Conservation (phyloP, 2,888 invertebrate species). For the Boloria euphrosyne region DNA sequence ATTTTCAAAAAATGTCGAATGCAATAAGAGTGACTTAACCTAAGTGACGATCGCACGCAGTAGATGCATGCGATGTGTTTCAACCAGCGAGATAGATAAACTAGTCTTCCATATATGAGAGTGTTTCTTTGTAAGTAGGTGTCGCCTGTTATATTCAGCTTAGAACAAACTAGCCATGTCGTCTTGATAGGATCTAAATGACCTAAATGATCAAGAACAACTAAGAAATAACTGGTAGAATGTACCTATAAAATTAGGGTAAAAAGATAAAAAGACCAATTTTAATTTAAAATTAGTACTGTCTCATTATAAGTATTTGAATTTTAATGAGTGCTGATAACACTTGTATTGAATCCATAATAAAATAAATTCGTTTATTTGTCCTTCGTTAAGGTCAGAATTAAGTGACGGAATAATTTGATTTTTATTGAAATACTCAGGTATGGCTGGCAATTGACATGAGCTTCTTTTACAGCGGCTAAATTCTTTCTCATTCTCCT, state of each 20-base stretch:
- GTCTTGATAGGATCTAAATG: conserved; percentile 16
- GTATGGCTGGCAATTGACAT: no score
- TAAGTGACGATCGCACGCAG: conserved; percentile 10
- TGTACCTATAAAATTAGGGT: background rate
- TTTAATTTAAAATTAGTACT: no score
- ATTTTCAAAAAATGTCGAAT: conserved; percentile 4
- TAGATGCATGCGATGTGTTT: conserved; percentile 8
- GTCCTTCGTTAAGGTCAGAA: no score
- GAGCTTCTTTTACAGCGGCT: no score
- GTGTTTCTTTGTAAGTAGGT: conserved; percentile 10
- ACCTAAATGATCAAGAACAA: conserved; percentile 7
- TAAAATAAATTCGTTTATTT: background rate
- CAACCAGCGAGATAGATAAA: conserved; percentile 24
- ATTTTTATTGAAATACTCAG: no score
- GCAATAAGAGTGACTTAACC: conserved; percentile 5
- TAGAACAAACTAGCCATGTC: conserved; percentile 8
- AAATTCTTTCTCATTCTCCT: no score
- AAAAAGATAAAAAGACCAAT: background rate
- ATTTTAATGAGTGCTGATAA: no score
- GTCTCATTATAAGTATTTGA: no score
- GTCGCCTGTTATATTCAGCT: conserved; percentile 15
- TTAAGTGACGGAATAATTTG: no score
- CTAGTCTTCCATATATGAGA: conserved; percentile 12
- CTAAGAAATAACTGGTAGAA: conserved; percentile 3
- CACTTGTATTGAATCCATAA: no score